Evolutionary conservation across 2,888 invertebrate genomes (phyloP).

Genomic region (Uloborus plumipes): DNA sequence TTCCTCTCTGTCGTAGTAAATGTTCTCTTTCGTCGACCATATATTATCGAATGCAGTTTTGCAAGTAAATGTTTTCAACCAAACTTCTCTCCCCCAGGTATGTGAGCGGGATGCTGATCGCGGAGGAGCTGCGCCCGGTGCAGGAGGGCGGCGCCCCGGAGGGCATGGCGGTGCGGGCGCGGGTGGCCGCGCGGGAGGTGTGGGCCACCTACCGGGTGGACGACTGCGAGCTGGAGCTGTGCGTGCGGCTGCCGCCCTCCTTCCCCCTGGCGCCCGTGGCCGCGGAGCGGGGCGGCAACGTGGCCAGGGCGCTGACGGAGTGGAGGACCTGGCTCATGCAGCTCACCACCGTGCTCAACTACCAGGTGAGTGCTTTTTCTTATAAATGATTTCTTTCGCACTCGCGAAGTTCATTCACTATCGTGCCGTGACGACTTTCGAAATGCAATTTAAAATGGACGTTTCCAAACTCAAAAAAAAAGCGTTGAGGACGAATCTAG

Average conservation of each 20-base stretch:
- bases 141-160: conserved; percentile 69
- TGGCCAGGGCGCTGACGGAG: conserved; percentile 79
- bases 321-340: conserved; percentile 85
- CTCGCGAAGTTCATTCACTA: no score
- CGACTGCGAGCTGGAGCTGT: conserved; percentile 84
- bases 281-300: conserved; percentile 77
- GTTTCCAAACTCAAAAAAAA: no score
- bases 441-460: no score
- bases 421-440: no score
- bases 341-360: conserved; percentile 85
- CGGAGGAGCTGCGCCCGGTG: conserved; percentile 78
- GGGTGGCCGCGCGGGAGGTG: conserved; percentile 82
- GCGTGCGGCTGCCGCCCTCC: conserved; percentile 83
- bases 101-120: conserved; percentile 79
- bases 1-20: no score
- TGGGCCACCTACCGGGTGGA: conserved; percentile 85
- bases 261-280: conserved; percentile 86
- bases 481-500: no score
- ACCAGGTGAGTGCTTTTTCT: conserved; percentile 79
- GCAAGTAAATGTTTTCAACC: no score
- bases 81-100: conserved; percentile 73
- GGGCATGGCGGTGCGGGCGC: conserved; percentile 72
- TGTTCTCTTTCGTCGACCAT: no score
- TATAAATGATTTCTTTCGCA: no score
- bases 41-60: no score